phyloP scores from a whole-genome alignment of 2,888 invertebrate species.

The Unio delphinus region DNA sequence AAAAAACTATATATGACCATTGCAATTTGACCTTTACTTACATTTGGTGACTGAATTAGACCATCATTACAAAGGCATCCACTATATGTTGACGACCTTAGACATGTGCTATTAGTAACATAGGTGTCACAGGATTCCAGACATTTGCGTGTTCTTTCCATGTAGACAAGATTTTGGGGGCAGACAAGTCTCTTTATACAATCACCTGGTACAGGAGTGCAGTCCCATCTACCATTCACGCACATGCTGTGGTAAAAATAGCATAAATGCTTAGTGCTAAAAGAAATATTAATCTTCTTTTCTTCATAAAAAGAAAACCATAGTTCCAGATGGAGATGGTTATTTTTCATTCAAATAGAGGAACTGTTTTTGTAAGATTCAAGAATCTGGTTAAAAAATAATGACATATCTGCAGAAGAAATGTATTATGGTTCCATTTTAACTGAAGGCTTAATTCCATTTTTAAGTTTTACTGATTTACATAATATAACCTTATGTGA shows the following conservation, averaged over 20 bases:
- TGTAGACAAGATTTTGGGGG: slow-evolving; percentile 19
- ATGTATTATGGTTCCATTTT: too few relatives aligned
- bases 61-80: slow-evolving; percentile 30
- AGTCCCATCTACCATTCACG: slow-evolving; percentile 25
- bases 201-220: slow-evolving; percentile 8
- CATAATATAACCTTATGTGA: too few relatives aligned
- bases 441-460: too few relatives aligned
- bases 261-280: too few relatives aligned
- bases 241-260: slow-evolving; percentile 18
- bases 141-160: slow-evolving; percentile 6
- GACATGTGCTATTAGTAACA: background rate
- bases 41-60: slow-evolving; percentile 15
- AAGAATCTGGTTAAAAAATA: too few relatives aligned
- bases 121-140: slow-evolving; percentile 16
- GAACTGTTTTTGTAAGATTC: too few relatives aligned
- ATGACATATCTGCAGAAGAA: too few relatives aligned
- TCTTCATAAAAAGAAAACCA: background rate
- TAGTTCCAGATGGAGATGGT: too few relatives aligned
- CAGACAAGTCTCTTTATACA: slow-evolving; percentile 24
- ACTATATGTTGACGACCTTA: background rate
- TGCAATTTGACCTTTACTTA: slow-evolving; percentile 5
- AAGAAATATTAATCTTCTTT: too few relatives aligned
- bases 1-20: too few relatives aligned
- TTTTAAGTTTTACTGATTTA: too few relatives aligned
- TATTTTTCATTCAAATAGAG: too few relatives aligned